phyloP scores from a whole-genome alignment of 92 coral and sea anemone species.

The Pocillopora meandrina region DNA sequence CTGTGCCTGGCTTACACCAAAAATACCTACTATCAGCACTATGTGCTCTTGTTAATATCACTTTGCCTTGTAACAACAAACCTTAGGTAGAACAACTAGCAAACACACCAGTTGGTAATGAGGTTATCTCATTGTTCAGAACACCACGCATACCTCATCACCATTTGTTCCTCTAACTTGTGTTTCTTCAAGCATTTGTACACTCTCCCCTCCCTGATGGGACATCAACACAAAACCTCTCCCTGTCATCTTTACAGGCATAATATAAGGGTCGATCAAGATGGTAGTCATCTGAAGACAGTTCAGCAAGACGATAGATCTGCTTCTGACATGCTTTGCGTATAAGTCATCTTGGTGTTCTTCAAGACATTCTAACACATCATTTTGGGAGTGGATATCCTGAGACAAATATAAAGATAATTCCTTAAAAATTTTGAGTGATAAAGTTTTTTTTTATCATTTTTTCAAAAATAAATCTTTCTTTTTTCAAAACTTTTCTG shows the following conservation, averaged over 20 bases:
- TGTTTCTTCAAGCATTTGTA: constrained; percentile 80
- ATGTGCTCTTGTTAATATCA: no score
- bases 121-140: no score
- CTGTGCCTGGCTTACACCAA: no score
- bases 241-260: constrained; percentile 95
- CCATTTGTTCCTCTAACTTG: constrained; percentile 84
- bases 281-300: constrained; percentile 92
- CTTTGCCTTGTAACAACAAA: no score
- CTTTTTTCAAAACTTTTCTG: no score
- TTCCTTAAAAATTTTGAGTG: background rate
- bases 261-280: constrained; percentile 87
- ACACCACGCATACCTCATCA: constrained; percentile 2
- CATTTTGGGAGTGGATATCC: constrained; percentile 92
- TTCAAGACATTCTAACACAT: constrained; percentile 77
- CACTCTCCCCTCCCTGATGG: constrained; percentile 87
- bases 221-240: constrained; percentile 73
- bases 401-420: constrained; percentile 17
- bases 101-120: no score
- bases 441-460: background rate
- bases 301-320: constrained; percentile 82
- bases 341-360: constrained; percentile 65
- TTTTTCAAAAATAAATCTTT: no score
- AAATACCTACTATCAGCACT: no score
- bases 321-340: constrained; percentile 63
- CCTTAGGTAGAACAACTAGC: no score